phyloP scores from a whole-genome alignment of 2,888 invertebrate species.

The Thereva unica region DNA sequence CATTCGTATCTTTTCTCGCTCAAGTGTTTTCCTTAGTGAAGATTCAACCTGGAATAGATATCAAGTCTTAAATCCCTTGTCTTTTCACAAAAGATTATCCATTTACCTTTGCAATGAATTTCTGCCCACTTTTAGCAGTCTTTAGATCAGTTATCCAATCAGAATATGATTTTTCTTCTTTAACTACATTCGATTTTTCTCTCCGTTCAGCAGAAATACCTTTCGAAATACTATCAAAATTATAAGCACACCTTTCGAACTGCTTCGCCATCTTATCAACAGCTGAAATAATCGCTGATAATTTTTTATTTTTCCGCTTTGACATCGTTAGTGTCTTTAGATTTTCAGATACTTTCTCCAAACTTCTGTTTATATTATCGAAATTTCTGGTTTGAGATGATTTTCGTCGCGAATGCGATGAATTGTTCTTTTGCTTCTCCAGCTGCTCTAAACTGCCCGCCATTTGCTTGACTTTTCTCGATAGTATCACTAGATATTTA shows the following conservation, averaged over 20 bases:
- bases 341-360: constrained; percentile 48
- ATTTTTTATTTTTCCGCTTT: constrained; percentile 46
- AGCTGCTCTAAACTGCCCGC: constrained; percentile 45
- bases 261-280: constrained; percentile 48
- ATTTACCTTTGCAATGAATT: constrained; percentile 53
- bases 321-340: constrained; percentile 45
- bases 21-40: constrained; percentile 50
- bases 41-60: constrained; percentile 47
- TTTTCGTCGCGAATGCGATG: constrained; percentile 7
- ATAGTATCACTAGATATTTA: constrained; percentile 48
- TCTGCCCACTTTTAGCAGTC: constrained; percentile 50
- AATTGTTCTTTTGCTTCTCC: constrained; percentile 33
- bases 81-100: too few species aligned
- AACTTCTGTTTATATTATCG: constrained; percentile 47
- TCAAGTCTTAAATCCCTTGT: neutral
- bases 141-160: constrained; percentile 56
- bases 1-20: constrained; percentile 50
- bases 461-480: constrained; percentile 49
- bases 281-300: constrained; percentile 45
- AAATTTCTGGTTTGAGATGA: constrained; percentile 39
- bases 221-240: constrained; percentile 47
- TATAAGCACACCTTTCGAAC: constrained; percentile 48
- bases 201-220: constrained; percentile 23
- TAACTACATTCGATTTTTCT: neutral
- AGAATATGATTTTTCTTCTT: constrained; percentile 47